These are phyloP conservation scores for Cnemophilus loriae DNA, from an alignment of 2,113 vertebrate genomes.

Conservation along the genomic window DNA sequence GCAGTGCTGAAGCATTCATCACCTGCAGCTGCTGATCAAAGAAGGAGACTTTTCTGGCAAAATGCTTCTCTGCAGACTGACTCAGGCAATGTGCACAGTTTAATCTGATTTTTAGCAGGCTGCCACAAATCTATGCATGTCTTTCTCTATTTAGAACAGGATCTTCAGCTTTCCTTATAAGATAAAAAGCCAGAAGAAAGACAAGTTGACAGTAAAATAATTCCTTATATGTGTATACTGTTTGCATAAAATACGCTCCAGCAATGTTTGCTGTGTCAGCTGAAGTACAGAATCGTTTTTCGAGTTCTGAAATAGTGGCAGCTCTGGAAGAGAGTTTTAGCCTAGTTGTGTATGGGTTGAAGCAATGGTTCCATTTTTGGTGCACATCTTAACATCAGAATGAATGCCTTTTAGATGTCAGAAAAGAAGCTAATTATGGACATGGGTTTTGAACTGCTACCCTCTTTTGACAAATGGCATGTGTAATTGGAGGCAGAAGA, in stretches of 20 bases:
- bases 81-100: not conserved
- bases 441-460: not conserved
- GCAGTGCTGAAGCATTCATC: not conserved
- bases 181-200: not conserved
- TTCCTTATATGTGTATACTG: not conserved
- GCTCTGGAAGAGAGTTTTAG: not conserved
- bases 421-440: not conserved
- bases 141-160: conserved; percentile 2
- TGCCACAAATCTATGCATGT: not conserved
- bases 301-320: not conserved
- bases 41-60: not conserved
- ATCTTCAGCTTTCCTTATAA: conserved; percentile 1
- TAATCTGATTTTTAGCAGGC: not conserved
- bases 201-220: not conserved
- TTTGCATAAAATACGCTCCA: conserved; percentile 1
- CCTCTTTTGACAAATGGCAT: not conserved
- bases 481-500: not conserved
- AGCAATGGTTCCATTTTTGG: not conserved
- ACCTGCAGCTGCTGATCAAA: not conserved
- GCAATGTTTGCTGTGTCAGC: not conserved
- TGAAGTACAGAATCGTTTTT: not conserved
- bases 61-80: not conserved
- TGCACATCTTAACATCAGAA: not conserved
- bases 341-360: not conserved
- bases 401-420: not conserved